These are phyloP conservation scores for Tetanocera ferruginea DNA, from an alignment of 2,888 invertebrate species.

Conservation along the genomic window DNA sequence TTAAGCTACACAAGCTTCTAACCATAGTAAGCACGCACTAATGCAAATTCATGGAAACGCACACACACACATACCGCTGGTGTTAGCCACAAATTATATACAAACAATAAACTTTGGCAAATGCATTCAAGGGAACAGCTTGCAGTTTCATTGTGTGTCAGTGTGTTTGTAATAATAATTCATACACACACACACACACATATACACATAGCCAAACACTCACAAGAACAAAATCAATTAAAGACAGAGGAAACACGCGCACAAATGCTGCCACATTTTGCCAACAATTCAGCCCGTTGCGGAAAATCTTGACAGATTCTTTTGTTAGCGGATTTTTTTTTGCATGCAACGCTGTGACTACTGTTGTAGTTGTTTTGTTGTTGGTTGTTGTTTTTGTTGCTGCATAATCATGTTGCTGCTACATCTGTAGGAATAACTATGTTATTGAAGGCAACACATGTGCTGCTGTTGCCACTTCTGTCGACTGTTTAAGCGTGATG, in stretches of 20 bases:
- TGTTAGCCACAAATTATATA: neutral
- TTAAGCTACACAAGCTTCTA: neutral
- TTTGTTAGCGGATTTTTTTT: constrained; percentile 10
- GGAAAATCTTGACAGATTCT: constrained; percentile 1
- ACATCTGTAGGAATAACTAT: neutral
- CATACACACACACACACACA: neutral
- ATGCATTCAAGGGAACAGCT: constrained; percentile 1
- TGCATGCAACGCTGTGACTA: constrained; percentile 15
- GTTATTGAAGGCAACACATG: constrained; percentile 18
- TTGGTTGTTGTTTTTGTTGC: neutral
- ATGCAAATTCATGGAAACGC: neutral
- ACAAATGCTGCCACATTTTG: constrained; percentile 20
- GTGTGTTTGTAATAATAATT: neutral
- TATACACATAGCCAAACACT: neutral
- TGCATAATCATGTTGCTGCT: constrained; percentile 1
- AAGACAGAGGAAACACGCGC: constrained; percentile 6
- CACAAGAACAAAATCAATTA: constrained; percentile 10
- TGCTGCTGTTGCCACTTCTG: neutral
- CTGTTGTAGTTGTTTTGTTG: neutral
- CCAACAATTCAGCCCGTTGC: neutral
- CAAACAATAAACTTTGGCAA: constrained; percentile 10
- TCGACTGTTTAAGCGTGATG: no score
- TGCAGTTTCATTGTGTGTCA: neutral
- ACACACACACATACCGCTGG: neutral
- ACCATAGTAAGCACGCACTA: neutral